These are phyloP conservation scores for Exocentrus adspersus DNA, from an alignment of 2,888 invertebrate genomes.

Conservation along the genomic window DNA sequence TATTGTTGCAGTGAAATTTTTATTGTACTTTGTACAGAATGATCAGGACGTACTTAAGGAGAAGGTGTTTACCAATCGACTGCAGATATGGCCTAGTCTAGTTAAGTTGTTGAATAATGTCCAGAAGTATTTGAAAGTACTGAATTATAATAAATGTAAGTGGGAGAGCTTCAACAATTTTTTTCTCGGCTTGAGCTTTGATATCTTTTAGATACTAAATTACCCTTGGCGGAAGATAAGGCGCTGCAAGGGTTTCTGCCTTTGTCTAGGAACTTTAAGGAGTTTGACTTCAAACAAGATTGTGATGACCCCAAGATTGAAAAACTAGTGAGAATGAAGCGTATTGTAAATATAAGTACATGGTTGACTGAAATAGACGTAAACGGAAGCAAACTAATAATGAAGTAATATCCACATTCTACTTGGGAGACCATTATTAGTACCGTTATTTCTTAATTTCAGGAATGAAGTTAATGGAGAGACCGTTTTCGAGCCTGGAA, in stretches of 20 bases:
- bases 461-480: conserved; percentile 54
- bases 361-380: conserved; percentile 65
- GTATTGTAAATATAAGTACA: conserved; percentile 65
- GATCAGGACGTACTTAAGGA: conserved; percentile 67
- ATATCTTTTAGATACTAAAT: conserved; percentile 66
- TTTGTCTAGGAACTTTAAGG: conserved; percentile 69
- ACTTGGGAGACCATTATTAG: background rate
- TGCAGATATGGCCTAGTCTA: conserved; percentile 83
- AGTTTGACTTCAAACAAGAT: conserved; percentile 66
- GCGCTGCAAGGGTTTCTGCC: conserved; percentile 84
- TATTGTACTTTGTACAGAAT: conserved; percentile 76
- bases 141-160: conserved; percentile 68
- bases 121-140: conserved; percentile 65
- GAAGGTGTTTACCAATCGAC: conserved; percentile 67
- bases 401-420: conserved; percentile 47
- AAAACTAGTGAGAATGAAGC: conserved; percentile 65
- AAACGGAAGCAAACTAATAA: conserved; percentile 61
- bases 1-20: conserved; percentile 80
- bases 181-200: background rate
- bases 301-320: conserved; percentile 61
- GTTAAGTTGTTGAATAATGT: conserved; percentile 79
- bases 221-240: conserved; percentile 82
- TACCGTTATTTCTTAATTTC: conserved; percentile 5
- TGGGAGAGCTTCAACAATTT: conserved; percentile 40
- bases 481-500: conserved; percentile 61